Conservation (phyloP, 2,888 invertebrate genomes). For the Eupithecia insigniata region DNA sequence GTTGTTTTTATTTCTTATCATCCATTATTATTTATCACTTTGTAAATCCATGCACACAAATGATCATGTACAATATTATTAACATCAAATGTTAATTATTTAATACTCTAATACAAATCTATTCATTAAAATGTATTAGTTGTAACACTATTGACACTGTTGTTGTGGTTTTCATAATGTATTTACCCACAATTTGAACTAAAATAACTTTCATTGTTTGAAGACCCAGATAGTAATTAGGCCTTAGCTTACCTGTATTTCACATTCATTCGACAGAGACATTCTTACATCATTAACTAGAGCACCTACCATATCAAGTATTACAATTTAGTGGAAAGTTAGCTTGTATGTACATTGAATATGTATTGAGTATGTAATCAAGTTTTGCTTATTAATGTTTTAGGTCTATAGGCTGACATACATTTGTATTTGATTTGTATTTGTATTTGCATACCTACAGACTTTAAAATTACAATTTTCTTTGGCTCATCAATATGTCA, state of each 20-base stretch:
- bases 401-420: neutral
- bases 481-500: neutral
- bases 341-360: slow-evolving; percentile 15
- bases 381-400: slow-evolving; percentile 2
- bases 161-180: neutral
- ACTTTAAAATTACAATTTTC: neutral
- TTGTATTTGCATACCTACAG: neutral
- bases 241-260: slow-evolving; percentile 43
- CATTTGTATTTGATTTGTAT: too few relatives aligned
- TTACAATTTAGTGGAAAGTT: slow-evolving; percentile 36
- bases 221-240: slow-evolving; percentile 58
- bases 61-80: slow-evolving; percentile 14
- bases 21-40: slow-evolving; percentile 12
- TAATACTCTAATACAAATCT: neutral
- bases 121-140: neutral
- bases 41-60: slow-evolving; percentile 9
- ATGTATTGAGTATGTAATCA: slow-evolving; percentile 16
- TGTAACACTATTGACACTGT: neutral
- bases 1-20: slow-evolving; percentile 43
- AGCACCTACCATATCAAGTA: slow-evolving; percentile 36
- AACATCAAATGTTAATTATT: neutral
- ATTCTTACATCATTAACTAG: slow-evolving; percentile 47
- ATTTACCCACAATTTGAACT: neutral
- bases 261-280: slow-evolving; percentile 39
- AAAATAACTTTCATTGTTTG: slow-evolving; percentile 52